These are phyloP conservation scores for Perizoma flavofasciatum DNA, from an alignment of 2,888 invertebrate genomes.

Conservation along the genomic window DNA sequence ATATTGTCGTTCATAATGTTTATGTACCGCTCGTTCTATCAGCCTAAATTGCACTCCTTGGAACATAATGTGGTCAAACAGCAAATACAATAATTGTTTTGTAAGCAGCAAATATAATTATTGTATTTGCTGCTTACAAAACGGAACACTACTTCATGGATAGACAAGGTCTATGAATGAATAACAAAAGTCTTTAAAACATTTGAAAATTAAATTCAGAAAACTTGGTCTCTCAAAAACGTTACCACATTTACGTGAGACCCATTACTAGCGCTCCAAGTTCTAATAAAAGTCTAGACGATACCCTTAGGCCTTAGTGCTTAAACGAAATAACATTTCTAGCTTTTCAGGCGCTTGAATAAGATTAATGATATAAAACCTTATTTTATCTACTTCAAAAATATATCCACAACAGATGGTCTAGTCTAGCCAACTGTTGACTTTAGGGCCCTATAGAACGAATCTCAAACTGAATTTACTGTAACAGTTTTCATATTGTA, in stretches of 20 bases:
- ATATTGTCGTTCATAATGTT: neutral
- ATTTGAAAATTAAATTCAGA: neutral
- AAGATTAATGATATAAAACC: conserved; percentile 6
- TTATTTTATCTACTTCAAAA: conserved; percentile 5
- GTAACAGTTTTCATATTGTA: no score
- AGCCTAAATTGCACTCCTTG: no score
- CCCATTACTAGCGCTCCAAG: conserved; percentile 15
- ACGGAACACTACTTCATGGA: no score
- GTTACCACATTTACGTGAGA: conserved; percentile 3
- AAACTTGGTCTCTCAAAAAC: neutral
- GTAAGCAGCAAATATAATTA: no score
- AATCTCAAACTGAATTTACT: no score
- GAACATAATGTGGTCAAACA: no score
- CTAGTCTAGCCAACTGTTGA: neutral
- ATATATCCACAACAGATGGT: conserved; percentile 4
- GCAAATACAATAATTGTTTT: no score
- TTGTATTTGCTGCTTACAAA: no score
- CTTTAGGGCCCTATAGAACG: no score
- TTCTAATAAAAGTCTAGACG: conserved; percentile 22
- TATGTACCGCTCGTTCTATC: no score
- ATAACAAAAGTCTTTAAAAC: no score
- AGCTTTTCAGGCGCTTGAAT: conserved; percentile 4
- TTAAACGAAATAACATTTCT: conserved; percentile 20
- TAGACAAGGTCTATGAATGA: no score
- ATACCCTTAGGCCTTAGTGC: conserved; percentile 11